Evolutionary conservation across 1,140 invertebrate genomes (phyloP), one percentile per base, ranked within the genome.

Genomic region (Pseudoatta argentina): DNA sequence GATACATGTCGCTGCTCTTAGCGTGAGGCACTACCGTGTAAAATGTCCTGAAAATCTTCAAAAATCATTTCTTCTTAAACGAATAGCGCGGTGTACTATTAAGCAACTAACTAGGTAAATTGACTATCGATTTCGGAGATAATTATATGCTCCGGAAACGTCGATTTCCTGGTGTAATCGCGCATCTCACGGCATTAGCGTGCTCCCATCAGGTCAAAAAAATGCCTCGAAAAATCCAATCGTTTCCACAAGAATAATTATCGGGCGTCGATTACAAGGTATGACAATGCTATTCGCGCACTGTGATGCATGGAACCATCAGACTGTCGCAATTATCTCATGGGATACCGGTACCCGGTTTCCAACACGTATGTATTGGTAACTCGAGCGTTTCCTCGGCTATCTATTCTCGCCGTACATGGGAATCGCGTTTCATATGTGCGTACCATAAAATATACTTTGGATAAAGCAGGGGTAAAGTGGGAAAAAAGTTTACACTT

Each of bases 61-160:
- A 75, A 57, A 75, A 61, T 61, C 3, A 24, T 44, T 61, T 61
- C 21, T 61, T 39, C n/a, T 24, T 5, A 75, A 75, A 75, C 30
- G 30, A 57, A 21, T 14, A 59, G 30, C 12, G 16, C n/a, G 30
- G 34, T 3, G 2, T 73, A 51, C 8, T 16, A 12, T 64, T 64
- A 8, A 7, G 39, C 27, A 64, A 24, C 16, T 0, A 64, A n/a
- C 59, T 27, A 12, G 3, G 0, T 7, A 21, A 18, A n/a, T 24
- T 18, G 51, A 57, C 34, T 71, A 71, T 81, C 34, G 78, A 81
- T 81, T 81, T 69, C 73, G 39, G 67, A 77, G 67, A 77, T 86
- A 57, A 59, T 53, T 34, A 30, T 21, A 44, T 21, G 44, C 27
- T 24, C 53, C 27, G 30, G 4, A 18, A 57, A 39, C 30, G 27